A percentile compares a stretch with the other conserved stretches of the same genome.
Conservation (phyloP, 1,140 invertebrate genomes). For the Euura lappo region DNA sequence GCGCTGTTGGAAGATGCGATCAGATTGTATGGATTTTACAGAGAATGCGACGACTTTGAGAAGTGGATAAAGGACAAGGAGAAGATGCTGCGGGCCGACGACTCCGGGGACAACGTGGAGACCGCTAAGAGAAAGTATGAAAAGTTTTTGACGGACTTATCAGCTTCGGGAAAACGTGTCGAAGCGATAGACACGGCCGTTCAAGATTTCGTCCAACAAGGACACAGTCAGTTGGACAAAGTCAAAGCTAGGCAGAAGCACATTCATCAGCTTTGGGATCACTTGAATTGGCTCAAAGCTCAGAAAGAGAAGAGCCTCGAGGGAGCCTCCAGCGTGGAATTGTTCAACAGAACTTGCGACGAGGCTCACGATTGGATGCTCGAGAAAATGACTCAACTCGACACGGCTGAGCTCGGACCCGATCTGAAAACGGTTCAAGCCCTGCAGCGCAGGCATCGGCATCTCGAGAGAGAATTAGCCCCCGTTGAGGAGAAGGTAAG, state of each 20-base stretch:
- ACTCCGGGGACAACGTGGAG: slow-evolving; percentile 89
- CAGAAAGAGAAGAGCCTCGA: slow-evolving; percentile 92
- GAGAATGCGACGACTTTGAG: slow-evolving; percentile 98
- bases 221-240: slow-evolving; percentile 88
- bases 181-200: slow-evolving; percentile 89
- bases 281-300: slow-evolving; percentile 85
- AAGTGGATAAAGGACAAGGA: slow-evolving; percentile 97
- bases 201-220: slow-evolving; percentile 81
- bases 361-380: slow-evolving; percentile 94
- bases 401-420: slow-evolving; percentile 77
- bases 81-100: slow-evolving; percentile 83
- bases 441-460: slow-evolving; percentile 86
- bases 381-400: slow-evolving; percentile 88
- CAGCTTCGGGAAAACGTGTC: slow-evolving; percentile 88
- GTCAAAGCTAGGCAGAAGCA: slow-evolving; percentile 83
- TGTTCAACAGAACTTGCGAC: slow-evolving; percentile 92
- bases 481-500: slow-evolving; percentile 90
- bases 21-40: slow-evolving; percentile 90
- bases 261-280: slow-evolving; percentile 88
- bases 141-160: slow-evolving; percentile 95
- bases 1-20: slow-evolving; percentile 91
- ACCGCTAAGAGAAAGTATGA: slow-evolving; percentile 94
- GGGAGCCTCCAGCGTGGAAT: slow-evolving; percentile 90
- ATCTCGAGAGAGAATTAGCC: slow-evolving; percentile 87
- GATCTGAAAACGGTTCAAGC: slow-evolving; percentile 92